Base-by-base conservation (phyloP, 92 coral and sea anemone species). In the Pocillopora meandrina region DNA sequence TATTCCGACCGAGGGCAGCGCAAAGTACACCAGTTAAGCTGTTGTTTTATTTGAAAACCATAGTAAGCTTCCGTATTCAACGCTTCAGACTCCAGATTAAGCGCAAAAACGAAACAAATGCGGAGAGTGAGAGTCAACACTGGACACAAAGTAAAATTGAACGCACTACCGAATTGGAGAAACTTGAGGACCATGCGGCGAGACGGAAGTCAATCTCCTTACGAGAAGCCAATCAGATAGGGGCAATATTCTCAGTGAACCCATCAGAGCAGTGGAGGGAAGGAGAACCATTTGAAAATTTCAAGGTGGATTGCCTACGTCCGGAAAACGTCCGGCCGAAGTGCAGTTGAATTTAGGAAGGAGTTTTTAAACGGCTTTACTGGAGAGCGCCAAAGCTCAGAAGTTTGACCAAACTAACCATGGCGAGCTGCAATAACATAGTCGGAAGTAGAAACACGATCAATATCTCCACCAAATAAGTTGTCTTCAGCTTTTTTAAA, bases 1-100 rank as follows among this genome's bases (percentile, higher is more conserved):
- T 92, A 86, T 74, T 94, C 98, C 3, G 93, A 86, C 95, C 98
- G 92, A 20, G 95, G 87, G 58, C 84, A 92, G 77, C 98, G 91
- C 42, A 90, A 82, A 78, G 92, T 85, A 80, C 89, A 88, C 59
- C 88, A 90, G 73, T 94, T 90, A 14, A 94, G 78, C 56, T 92
- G 93, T 26, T 90, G 91, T 47, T 93, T 92, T 47, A 94, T 92
- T 74, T 80, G 78, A 86, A 93, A 87, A 59, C 90, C 92, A 74
- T 87, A 77, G 76, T 94, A 93, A 62, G 93, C 84, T 55, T 88
- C 94, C 94, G 86, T 93, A 20, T 58, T 89, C 36, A 47, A 63
- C 63, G 64, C 61, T 31, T 5, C 15, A 69, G 49, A 26, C 12
- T 10, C 14, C 72, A 60, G 20, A 16, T 2, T 1, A 12, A 68